phyloP scores from a whole-genome alignment of 2,113 vertebrate species.

The Romanogobio albipinnatus region DNA sequence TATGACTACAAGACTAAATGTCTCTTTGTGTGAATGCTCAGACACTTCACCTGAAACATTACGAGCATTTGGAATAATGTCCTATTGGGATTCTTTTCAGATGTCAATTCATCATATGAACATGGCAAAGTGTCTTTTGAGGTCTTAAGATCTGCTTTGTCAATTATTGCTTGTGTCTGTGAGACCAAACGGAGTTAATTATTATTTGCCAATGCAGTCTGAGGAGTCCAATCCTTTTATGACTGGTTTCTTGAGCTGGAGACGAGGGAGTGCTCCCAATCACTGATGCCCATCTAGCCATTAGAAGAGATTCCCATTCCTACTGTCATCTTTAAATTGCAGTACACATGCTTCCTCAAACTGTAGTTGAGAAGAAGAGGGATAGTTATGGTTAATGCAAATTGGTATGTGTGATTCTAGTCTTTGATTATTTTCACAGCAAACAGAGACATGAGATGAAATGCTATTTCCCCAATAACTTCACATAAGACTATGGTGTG shows the following conservation, averaged over 20 bases:
- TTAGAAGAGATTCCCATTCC: slow-evolving; percentile 35
- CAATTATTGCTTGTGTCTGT: slow-evolving; percentile 54
- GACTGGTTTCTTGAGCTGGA: slow-evolving; percentile 55
- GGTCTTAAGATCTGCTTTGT: slow-evolving; percentile 40
- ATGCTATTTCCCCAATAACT: slow-evolving; percentile 8
- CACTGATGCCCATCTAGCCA: slow-evolving; percentile 39
- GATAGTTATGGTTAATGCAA: slow-evolving; percentile 31
- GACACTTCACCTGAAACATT: neutral
- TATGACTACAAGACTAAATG: neutral
- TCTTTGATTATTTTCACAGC: slow-evolving; percentile 25
- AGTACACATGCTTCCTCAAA: neutral
- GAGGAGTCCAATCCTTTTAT: slow-evolving; percentile 62
- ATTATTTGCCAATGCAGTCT: slow-evolving; percentile 58
- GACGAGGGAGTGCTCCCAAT: slow-evolving; percentile 55
- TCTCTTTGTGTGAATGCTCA: neutral
- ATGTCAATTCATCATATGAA: slow-evolving; percentile 39
- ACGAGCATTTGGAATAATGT: slow-evolving; percentile 2
- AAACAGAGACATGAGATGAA: neutral
- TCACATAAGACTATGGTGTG: neutral
- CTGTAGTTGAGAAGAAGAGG: slow-evolving; percentile 16
- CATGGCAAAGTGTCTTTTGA: slow-evolving; percentile 33
- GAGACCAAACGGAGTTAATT: slow-evolving; percentile 58
- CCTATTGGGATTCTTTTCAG: slow-evolving; percentile 6
- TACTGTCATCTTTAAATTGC: slow-evolving; percentile 38
- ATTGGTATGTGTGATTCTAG: neutral